Evolutionary conservation across 1,140 invertebrate species (phyloP), one percentile per base, ranked within the genome.

Genomic region (Lucilia sericata): DNA sequence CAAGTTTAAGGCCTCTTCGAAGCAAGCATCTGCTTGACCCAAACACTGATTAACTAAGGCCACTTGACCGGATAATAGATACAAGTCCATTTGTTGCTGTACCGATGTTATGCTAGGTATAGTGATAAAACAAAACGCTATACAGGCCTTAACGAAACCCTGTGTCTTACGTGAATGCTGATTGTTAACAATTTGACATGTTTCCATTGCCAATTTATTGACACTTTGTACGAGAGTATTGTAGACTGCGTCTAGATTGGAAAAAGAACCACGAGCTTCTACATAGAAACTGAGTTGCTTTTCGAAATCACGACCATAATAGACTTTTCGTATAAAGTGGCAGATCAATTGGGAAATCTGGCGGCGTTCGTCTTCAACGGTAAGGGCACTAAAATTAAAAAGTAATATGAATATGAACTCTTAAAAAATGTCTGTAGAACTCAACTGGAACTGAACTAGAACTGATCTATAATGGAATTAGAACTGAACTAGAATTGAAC

Each of bases 71-170:
- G 96, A 96, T 7, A 97, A 91, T 76, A 99, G 92, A 92, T 98
- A 98, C 19, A 99, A 93, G 87, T 96, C 94, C 83, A 98, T 93
- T 87, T 96, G 94, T 30, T 93, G 93, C 84, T 95, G 93, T 9
- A 95, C 93, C 85, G 95, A 95, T 85, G 93, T 93, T 86, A 99
- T 94, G 8, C 98, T 99, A 30, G 98, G 98, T 91, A 98, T 97
- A 1, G 98, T 99, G 55, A 99, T 98, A 90, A 96, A 99, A 91
- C 95, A 96, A 92, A 97, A 99, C 0, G 98, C 98, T 81, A 96
- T 95, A 93, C 98, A 99, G n/a, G 98, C 97, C 86, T 96, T 94
- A 36, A 97, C 95, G 92, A 98, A 97, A 84, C 96, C 94, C 4
- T 93, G 94, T 1, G 96, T 96, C 92, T 96, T 96, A 86, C 94